Evolutionary conservation across 2,113 vertebrate species (phyloP), one percentile per base, ranked within the genome.

Genomic region (Gymnocephalus cernua): DNA sequence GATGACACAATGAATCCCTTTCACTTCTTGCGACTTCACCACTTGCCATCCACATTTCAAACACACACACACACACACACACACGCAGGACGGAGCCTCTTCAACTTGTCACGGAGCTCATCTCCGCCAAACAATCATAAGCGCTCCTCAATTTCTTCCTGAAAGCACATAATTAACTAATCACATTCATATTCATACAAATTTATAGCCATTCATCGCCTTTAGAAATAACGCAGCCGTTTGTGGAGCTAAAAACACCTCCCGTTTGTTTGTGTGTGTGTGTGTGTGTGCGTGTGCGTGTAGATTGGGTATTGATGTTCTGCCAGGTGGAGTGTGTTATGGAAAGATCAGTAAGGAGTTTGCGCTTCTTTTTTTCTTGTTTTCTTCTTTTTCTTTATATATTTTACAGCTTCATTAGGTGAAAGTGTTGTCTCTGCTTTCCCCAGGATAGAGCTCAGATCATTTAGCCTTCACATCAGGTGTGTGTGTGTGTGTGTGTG

Each of bases 81-180:
- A 65, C 56, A 15, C 19, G 51, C 63, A 27, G 56, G 62, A 83
- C 35, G 15, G 58, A 29, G 44, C 65, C 70, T 77, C 83, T 85
- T 58, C 44, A 85, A 68, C 80, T 62, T 19, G 16, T 66, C 47
- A 0, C 10, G 38, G 48, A 53, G 63, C 63, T 57, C 27, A 53
- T 50, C 83, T 75, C 27, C 3, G 32, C 21, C 87, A 81, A 87
- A 87, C 79, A 73, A 66, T 61, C n/a, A 13, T 27, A 21, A 68
- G 65, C 63, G 4, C 80, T 81, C 44, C 78, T 79, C 75, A 79
- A 74, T 85, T 91, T 86, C 71, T 79, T 73, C 79, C 82, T 85
- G 82, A 93, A 93, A 88, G 85, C 79, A 59, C 81, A 77, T 93
- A 87, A 91, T 91, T 90, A 89, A 91, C 86, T 88, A 91, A 93